phyloP scores from a whole-genome alignment of 2,113 vertebrate genomes.

The Chelonoidis abingdonii region DNA sequence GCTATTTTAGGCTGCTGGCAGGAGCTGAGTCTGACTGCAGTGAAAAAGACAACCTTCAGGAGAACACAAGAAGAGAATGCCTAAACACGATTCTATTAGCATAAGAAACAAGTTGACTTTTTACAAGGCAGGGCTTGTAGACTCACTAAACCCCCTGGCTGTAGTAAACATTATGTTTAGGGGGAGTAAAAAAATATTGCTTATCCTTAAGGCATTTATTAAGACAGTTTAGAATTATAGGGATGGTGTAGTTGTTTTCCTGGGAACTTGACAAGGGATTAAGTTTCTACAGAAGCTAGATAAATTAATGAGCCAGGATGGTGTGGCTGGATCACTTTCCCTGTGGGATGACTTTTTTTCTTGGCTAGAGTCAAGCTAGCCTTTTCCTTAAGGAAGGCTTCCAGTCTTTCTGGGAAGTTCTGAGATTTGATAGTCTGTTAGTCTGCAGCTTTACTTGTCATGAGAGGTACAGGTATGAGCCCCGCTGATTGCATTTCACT shows the following conservation, averaged over 20 bases:
- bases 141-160: not conserved
- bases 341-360: accelerated
- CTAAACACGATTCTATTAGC: not conserved
- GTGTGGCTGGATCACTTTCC: accelerated
- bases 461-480: not conserved
- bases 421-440: accelerated
- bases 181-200: accelerated
- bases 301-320: not conserved
- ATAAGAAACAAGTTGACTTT: not conserved
- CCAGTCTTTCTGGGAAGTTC: not conserved
- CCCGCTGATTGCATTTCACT: accelerated
- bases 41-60: accelerated
- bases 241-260: not conserved
- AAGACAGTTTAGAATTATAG: not conserved
- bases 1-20: accelerated
- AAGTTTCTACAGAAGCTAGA: not conserved
- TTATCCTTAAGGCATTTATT: not conserved
- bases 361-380: not conserved
- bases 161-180: not conserved
- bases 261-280: accelerated
- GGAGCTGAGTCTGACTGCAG: not conserved
- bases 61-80: not conserved
- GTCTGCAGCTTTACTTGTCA: not conserved
- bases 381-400: not conserved
- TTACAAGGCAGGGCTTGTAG: not conserved